Evolutionary conservation across 2,888 invertebrate genomes (phyloP), one percentile per base, ranked within the genome.

Genomic region (Pyrochroa serraticornis): DNA sequence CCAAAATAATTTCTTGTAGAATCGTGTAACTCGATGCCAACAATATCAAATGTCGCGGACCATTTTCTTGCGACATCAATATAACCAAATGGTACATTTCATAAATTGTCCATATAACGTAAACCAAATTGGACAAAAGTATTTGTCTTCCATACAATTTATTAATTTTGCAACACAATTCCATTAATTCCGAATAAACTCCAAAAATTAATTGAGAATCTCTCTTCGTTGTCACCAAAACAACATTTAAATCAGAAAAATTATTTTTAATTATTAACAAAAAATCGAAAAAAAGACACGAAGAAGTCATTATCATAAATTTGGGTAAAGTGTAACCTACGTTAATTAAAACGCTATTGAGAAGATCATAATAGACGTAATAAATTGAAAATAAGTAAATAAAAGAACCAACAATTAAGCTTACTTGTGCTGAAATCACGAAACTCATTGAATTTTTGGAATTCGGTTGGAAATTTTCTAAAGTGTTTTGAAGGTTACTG

Each of bases 251-350:
- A 37, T 49, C 32, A 3, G 3, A 1, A 45, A 56, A 56, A 38
- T 56, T 7, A 7, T 9, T 9, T 46, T 36, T 22, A 13, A 57
- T 50, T 33, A 57, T 10, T 34, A 31, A 10, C 13, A 57, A 13
- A 7, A 50, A 45, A 41, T 3, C 35, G 3, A 51, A 35, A 10
- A 31, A 12, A 3, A 57, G 22, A 8, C 36, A 41, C 1, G 51
- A 44, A 37, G 34, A 51, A 8, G 36, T 37, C 6, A 57, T 35
- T 7, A 51, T 51, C 43, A 51, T 46, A 31, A 57, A 57, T 46
- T 57, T 57, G 8, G 51, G 13, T n/a, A 57, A 13, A 6, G 57
- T 57, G n/a, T 41, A 51, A 2, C 57, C 57, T 7, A 57, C 41
- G 22, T 50, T 57, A n/a, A 51, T 45, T 7, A 41, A 22, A 22